These are phyloP conservation scores for Triplophysa bombifrons DNA, from an alignment of 2,797 vertebrate species.

Conservation along the genomic window DNA sequence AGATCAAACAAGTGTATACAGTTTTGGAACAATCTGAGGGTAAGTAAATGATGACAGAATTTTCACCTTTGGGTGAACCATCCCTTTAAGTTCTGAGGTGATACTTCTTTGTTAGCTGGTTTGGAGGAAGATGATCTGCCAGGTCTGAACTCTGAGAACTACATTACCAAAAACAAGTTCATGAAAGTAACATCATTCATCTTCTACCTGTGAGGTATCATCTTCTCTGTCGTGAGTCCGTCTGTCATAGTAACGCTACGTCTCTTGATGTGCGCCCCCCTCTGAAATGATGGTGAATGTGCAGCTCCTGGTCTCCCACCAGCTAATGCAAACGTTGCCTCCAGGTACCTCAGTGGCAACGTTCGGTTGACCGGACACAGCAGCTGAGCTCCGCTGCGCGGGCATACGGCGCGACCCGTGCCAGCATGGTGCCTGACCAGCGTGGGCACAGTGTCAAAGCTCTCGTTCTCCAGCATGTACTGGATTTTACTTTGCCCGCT, in stretches of 20 bases:
- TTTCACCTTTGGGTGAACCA: too few species aligned
- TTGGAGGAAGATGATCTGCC: too few species aligned
- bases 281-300: constrained; percentile 84
- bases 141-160: too few species aligned
- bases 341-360: constrained; percentile 94
- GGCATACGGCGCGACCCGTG: constrained; percentile 87
- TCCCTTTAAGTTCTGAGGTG: too few species aligned
- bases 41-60: too few species aligned
- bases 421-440: constrained; percentile 91
- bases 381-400: constrained; percentile 88
- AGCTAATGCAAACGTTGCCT: constrained; percentile 91
- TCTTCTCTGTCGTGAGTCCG: constrained; percentile 90
- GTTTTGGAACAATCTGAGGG: too few species aligned
- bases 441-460: constrained; percentile 91
- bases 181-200: background rate
- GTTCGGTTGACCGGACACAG: constrained; percentile 96
- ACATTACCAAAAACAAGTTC: background rate
- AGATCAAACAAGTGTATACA: too few species aligned
- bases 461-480: constrained; percentile 91
- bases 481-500: constrained; percentile 88
- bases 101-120: too few species aligned
- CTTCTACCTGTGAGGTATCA: constrained; percentile 89
- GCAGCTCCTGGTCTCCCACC: constrained; percentile 80
- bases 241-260: constrained; percentile 96
- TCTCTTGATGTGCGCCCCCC: constrained; percentile 93